A percentile compares a stretch with the other conserved stretches of the same genome.
These are phyloP conservation scores for Geotrypetes seraphini DNA, from an alignment of 2,797 vertebrate species.

Conservation along the genomic window DNA sequence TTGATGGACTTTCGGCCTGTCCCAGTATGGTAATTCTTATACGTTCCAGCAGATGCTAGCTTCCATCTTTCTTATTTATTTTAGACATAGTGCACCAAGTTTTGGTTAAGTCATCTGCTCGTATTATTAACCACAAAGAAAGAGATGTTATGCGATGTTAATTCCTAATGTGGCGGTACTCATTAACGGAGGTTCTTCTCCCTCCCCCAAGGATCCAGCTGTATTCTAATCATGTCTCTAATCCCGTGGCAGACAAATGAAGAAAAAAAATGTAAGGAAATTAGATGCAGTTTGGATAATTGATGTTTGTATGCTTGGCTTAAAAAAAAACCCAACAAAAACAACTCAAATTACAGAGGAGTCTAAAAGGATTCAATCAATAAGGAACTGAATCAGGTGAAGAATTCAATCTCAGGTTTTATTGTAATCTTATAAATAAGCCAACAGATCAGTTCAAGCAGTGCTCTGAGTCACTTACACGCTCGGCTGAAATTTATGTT, in stretches of 20 bases:
- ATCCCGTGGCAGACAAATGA: slow-evolving; percentile 42
- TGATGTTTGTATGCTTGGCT: slow-evolving; percentile 45
- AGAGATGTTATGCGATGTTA: slow-evolving; percentile 38
- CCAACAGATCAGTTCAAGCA: slow-evolving; percentile 17
- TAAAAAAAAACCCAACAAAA: slow-evolving; percentile 58
- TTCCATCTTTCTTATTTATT: too few species aligned
- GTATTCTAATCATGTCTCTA: slow-evolving; percentile 56
- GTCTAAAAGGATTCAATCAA: slow-evolving; percentile 49
- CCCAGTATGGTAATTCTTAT: too few species aligned
- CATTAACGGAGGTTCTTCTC: slow-evolving; percentile 46
- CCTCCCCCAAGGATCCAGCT: slow-evolving; percentile 45
- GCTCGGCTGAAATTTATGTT: slow-evolving; percentile 13
- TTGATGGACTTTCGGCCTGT: too few species aligned
- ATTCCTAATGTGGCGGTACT: slow-evolving; percentile 39
- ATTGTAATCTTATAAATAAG: slow-evolving; percentile 43
- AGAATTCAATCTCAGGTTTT: slow-evolving; percentile 45
- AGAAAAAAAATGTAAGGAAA: slow-evolving; percentile 39
- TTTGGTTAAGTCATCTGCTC: slow-evolving; percentile 40
- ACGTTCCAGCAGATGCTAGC: too few species aligned
- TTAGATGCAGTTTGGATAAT: slow-evolving; percentile 52
- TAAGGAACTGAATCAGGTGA: slow-evolving; percentile 45
- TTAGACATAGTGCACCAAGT: slow-evolving; percentile 31
- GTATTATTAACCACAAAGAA: slow-evolving; percentile 36
- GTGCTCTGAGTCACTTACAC: slow-evolving; percentile 21
- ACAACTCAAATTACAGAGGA: slow-evolving; percentile 50